Evolutionary conservation across 2,888 invertebrate genomes (phyloP).

Genomic region (Amphipoea lucens): DNA sequence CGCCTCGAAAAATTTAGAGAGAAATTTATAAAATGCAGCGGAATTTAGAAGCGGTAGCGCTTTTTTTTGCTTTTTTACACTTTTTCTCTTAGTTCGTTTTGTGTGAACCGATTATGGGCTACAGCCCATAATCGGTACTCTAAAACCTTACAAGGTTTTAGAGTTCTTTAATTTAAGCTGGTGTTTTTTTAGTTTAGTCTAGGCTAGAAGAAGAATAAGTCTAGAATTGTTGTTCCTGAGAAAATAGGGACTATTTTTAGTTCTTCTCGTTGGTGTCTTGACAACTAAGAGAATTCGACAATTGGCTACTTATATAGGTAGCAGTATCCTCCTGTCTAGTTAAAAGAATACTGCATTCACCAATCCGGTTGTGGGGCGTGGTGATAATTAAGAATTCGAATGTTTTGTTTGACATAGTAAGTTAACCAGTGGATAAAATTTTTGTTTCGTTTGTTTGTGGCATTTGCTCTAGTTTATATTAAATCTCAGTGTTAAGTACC

Average conservation of each 20-base stretch:
- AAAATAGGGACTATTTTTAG: background rate
- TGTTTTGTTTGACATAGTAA: no score
- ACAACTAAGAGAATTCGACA: no score
- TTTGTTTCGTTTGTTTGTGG: background rate
- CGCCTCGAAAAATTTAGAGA: slow-evolving; percentile 86
- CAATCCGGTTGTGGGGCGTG: no score
- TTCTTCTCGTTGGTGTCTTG: background rate
- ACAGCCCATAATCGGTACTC: no score
- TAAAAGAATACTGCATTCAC: background rate
- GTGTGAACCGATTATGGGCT: slow-evolving; percentile 29
- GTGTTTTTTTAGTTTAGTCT: background rate
- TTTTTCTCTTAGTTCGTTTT: slow-evolving; percentile 19
- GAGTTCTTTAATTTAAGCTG: slow-evolving; percentile 14
- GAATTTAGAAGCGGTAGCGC: slow-evolving; percentile 75
- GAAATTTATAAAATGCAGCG: slow-evolving; percentile 80
- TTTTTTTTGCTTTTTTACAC: slow-evolving; percentile 14
- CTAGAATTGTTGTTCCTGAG: background rate
- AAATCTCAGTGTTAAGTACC: background rate
- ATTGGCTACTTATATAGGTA: background rate
- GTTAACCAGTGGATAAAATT: background rate
- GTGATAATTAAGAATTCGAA: background rate
- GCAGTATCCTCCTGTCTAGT: background rate
- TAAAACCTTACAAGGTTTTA: no score
- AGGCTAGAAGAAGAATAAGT: background rate
- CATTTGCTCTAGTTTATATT: background rate